Base-by-base conservation (phyloP, 2,888 invertebrate genomes). In the Caenorhabditis becei region DNA sequence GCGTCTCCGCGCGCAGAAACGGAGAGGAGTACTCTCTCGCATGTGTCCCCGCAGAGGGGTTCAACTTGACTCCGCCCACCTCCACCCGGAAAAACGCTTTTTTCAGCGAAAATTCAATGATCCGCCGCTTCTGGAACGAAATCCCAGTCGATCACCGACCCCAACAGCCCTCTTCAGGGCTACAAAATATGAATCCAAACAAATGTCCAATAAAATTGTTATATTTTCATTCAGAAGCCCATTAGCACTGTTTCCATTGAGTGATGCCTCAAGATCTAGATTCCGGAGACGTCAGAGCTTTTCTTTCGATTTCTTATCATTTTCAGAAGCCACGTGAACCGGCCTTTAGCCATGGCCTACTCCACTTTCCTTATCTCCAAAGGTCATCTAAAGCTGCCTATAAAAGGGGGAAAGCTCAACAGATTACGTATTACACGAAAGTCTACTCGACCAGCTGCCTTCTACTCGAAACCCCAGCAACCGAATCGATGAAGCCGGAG, bases 101-200 rank as follows among this genome's bases (percentile, higher is more conserved):
- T 35, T 10, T 5, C 35, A 35, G 5, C 10, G 7, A 8, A 8
- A 35, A 35, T n/a, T n/a, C n/a, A n/a, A n/a, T n/a, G n/a, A n/a
- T n/a, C n/a, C n/a, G n/a, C n/a, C n/a, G n/a, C n/a, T n/a, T n/a
- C n/a, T n/a, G n/a, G n/a, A n/a, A n/a, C n/a, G n/a, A n/a, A n/a
- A n/a, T n/a, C n/a, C n/a, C n/a, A n/a, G n/a, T n/a, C n/a, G n/a
- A n/a, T n/a, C n/a, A 71, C 70, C 78, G 71, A 84, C 82, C 85
- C 86, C 83, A 85, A 86, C 86, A 85, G 86, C 85, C 85, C 86
- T 86, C 86, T 83, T 86, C 83, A 86, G 84, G 84, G 86, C 86
- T 84, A 85, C 86, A 86, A 80, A 77, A 58, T 11, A 10, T 18
- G 1, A 63, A 63, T 63, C 62, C 62, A 51, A 8, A 41, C n/a